Base-by-base conservation (phyloP, 2,113 vertebrate genomes). In the Hippolais icterina region DNA sequence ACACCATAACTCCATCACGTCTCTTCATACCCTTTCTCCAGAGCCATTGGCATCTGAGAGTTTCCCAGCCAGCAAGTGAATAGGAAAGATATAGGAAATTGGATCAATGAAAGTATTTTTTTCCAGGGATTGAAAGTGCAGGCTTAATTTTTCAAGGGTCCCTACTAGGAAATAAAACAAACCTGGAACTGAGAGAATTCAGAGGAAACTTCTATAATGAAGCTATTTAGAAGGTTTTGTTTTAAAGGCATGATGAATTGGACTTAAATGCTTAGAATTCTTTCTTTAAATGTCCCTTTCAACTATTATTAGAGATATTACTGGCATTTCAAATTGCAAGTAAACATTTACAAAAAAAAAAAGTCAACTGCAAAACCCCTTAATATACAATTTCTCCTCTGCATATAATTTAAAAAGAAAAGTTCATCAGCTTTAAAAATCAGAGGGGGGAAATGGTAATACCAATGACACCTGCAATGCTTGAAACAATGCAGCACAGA, bases 311-410 rank as follows among this genome's bases (percentile, higher is more conserved):
- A 68, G 22, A 81, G 41, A 50, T 35, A 6, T 17, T 78, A 85
- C 1, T 39, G 23, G 4, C 8, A 52, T 72, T 82, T 86, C 27
- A 47, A 76, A 35, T 5, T n/a, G 5, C 29, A 64, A 76, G 11
- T 22, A 59, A 70, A 75, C 19, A 44, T 42, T 66, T 41, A 59
- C 9, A 23, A 46, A 65, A 83, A 83, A 68, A 71, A 22, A 42
- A 25, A 1, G 4, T 31, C 21, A 72, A n/a, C 53, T 44, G 10
- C 21, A 60, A 83, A 87, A 0, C 0, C 3, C 15, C 8, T 46
- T 6, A 44, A 25, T 77, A 31, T 17, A 44, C 6, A 65, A 50
- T 2, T 27, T 41, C 3, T 76, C 13, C 1, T 42, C 9, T 33
- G 2, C 9, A 56, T 15, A 52, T 6, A 50, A 61, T 80, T 83